Evolutionary conservation across 2,113 vertebrate genomes (phyloP).

Genomic region (Grammomys dolichurus): DNA sequence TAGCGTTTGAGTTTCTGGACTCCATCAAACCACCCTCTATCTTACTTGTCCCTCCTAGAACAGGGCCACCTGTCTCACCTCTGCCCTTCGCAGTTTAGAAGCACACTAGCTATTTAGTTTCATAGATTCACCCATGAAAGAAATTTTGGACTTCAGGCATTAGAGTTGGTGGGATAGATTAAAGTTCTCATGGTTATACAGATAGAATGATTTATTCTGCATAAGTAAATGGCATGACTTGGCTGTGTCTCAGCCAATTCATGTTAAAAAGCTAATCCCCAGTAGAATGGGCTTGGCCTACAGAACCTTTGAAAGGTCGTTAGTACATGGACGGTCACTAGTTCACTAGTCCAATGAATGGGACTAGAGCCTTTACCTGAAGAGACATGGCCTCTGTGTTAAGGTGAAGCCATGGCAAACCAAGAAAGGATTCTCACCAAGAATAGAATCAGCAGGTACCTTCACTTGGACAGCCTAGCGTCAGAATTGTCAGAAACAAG

Average conservation of each 20-base stretch:
- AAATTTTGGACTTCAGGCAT: neutral
- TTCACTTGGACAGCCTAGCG: neutral
- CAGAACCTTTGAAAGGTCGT: neutral
- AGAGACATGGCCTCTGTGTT: neutral
- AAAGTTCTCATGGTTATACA: neutral
- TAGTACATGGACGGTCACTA: neutral
- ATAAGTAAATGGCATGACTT: too few species aligned
- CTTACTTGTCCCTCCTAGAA: neutral
- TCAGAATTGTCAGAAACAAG: neutral
- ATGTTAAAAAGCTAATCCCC: neutral
- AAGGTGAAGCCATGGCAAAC: too few species aligned
- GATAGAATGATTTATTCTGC: neutral
- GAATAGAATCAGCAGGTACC: neutral
- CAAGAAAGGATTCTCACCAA: neutral
- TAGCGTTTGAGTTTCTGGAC: neutral
- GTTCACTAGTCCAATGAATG: neutral
- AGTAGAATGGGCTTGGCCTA: too few species aligned
- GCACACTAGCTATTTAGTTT: neutral
- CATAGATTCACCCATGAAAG: neutral
- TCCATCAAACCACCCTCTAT: neutral
- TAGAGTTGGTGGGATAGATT: neutral
- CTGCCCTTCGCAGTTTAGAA: neutral
- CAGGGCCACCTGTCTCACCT: too few species aligned
- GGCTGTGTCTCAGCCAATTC: neutral
- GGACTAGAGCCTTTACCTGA: too few species aligned